Evolutionary conservation across 2,888 invertebrate genomes (phyloP).

Genomic region (Noctua fimbriata): DNA sequence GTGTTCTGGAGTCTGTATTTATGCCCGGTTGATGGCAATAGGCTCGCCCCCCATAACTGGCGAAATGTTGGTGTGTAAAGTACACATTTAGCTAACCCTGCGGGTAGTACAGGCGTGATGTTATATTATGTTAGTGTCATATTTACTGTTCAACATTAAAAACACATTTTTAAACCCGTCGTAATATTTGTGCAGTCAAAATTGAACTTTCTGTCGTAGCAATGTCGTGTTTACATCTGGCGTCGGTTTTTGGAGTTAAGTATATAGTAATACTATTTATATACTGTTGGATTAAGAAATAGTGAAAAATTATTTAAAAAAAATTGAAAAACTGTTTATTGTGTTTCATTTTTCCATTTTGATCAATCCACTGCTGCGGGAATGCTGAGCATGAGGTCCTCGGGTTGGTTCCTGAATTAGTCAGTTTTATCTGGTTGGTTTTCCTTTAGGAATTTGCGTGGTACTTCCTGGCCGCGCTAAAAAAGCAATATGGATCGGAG

Average conservation of each 20-base stretch:
- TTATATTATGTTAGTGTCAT: background rate
- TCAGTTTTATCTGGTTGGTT: no score
- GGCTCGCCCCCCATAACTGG: background rate
- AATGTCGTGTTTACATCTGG: conserved; percentile 51
- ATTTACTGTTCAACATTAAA: background rate
- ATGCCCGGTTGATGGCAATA: background rate
- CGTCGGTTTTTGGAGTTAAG: conserved; percentile 62
- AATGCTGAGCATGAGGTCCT: no score
- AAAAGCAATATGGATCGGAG: no score
- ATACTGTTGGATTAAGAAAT: conserved; percentile 75
- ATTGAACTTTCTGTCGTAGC: conserved; percentile 34
- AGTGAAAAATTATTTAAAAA: conserved; percentile 71
- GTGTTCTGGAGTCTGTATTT: background rate
- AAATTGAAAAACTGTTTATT: conserved; percentile 67
- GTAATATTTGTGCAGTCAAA: conserved; percentile 11
- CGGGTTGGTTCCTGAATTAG: no score
- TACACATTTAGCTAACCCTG: background rate
- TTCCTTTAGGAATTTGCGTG: no score
- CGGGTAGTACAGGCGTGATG: background rate
- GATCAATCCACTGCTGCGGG: background rate
- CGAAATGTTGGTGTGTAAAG: background rate
- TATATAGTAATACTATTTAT: conserved; percentile 76
- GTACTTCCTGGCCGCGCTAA: no score
- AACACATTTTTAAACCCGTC: background rate
- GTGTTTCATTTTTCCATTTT: conserved; percentile 49